Evolutionary conservation across 2,888 invertebrate species (phyloP).

Genomic region (Eustalomyia histrio): DNA sequence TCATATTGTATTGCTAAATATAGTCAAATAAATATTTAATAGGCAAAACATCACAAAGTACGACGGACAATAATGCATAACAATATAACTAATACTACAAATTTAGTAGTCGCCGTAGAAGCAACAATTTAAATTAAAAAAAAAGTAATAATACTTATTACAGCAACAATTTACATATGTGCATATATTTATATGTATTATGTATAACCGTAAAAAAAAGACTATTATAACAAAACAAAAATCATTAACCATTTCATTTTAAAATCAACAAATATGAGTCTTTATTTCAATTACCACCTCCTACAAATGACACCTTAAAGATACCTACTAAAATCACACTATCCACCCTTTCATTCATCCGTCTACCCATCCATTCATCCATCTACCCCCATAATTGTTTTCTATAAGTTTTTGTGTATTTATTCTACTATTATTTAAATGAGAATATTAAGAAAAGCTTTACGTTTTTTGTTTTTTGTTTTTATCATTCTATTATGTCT

Average conservation of each 20-base stretch:
- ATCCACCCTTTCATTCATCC: background rate
- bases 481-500: background rate
- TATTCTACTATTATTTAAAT: conserved; percentile 17
- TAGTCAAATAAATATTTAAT: conserved; percentile 25
- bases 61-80: conserved; percentile 40
- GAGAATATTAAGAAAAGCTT: conserved; percentile 16
- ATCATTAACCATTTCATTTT: conserved; percentile 2
- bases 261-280: conserved; percentile 7
- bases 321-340: background rate
- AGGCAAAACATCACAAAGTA: conserved; percentile 14
- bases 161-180: background rate
- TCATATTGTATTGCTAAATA: conserved; percentile 47
- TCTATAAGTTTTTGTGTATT: conserved; percentile 1
- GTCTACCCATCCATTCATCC: background rate
- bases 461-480: background rate
- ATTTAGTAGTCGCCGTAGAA: background rate
- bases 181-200: too few species aligned
- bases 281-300: background rate
- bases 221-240: background rate
- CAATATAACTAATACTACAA: conserved; percentile 18
- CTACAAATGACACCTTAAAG: background rate
- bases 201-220: too few species aligned
- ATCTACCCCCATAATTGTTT: background rate
- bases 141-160: conserved; percentile 1
- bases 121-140: background rate